Conservation (phyloP, 2,113 vertebrate genomes). For the Heterochromis multidens region DNA sequence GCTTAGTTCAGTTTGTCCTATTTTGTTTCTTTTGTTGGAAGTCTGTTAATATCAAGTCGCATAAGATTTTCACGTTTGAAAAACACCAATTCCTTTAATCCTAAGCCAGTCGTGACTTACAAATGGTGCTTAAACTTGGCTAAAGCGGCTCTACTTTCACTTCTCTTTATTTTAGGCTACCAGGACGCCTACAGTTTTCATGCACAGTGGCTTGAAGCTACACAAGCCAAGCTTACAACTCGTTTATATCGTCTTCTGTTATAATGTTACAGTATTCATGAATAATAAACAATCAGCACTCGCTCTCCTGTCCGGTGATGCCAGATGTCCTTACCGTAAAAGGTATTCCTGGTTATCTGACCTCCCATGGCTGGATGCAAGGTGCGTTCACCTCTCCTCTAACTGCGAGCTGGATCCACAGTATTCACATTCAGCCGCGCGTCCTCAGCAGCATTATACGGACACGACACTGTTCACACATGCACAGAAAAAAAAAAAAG, state of each 20-base stretch:
- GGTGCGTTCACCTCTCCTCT: conserved; percentile 67
- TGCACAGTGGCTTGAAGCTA: neutral
- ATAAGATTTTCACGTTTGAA: neutral
- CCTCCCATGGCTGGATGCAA: conserved; percentile 82
- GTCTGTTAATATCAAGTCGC: neutral
- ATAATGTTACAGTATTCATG: neutral
- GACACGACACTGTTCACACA: neutral
- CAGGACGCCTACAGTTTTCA: conserved; percentile 38
- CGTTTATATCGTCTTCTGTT: neutral
- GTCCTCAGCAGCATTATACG: conserved; percentile 25
- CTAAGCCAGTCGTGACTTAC: conserved; percentile 34
- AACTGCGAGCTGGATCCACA: conserved; percentile 35
- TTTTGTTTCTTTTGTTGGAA: neutral
- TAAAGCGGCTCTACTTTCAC: conserved; percentile 7
- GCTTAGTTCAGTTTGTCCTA: neutral
- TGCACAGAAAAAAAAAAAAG: fast-evolving
- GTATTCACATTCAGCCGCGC: conserved; percentile 27
- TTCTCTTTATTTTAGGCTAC: conserved; percentile 23
- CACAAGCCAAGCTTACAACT: neutral
- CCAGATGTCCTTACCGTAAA: conserved; percentile 80
- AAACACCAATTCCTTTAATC: neutral
- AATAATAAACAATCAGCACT: neutral
- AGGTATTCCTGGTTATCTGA: conserved; percentile 82
- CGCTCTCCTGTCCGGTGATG: neutral
- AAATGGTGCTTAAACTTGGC: conserved; percentile 33